Percentiles rank a stretch among this genome's conserved stretches.
These are phyloP conservation scores for Orthosia gracilis DNA, from an alignment of 2,888 invertebrate genomes.

Conservation along the genomic window DNA sequence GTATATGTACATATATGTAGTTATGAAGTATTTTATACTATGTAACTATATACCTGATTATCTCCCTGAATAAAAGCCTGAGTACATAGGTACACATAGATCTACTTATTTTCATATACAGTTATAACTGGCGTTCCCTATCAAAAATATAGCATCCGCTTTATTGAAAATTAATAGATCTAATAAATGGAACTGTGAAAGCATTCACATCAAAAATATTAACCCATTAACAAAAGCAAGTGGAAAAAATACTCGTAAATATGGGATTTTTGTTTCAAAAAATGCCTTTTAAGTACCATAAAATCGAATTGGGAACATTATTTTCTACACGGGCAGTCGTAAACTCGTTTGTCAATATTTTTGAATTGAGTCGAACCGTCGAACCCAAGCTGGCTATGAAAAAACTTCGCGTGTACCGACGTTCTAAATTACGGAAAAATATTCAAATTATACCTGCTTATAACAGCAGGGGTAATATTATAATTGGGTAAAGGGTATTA, in stretches of 20 bases:
- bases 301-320: conserved; percentile 49
- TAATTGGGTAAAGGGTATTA: conserved; percentile 21
- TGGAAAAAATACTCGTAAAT: conserved; percentile 44
- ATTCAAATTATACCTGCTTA: conserved; percentile 49
- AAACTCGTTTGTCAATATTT: conserved; percentile 27
- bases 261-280: conserved; percentile 24
- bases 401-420: conserved; percentile 53
- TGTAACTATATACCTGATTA: too few relatives aligned
- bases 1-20: too few relatives aligned
- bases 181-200: conserved; percentile 28
- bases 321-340: conserved; percentile 38
- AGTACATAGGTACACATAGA: too few relatives aligned
- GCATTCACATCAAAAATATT: conserved; percentile 43
- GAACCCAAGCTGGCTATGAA: conserved; percentile 20
- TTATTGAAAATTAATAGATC: conserved; percentile 30
- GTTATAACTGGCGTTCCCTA: neutral
- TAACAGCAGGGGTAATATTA: neutral
- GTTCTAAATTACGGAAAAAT: conserved; percentile 52
- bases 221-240: conserved; percentile 45
- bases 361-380: conserved; percentile 9
- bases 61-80: too few relatives aligned
- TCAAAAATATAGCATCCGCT: neutral
- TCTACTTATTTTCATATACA: neutral
- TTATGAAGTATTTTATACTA: too few relatives aligned
- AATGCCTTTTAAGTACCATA: conserved; percentile 15